phyloP scores from a whole-genome alignment of 1,140 invertebrate species.

The Procambarus virginalis region DNA sequence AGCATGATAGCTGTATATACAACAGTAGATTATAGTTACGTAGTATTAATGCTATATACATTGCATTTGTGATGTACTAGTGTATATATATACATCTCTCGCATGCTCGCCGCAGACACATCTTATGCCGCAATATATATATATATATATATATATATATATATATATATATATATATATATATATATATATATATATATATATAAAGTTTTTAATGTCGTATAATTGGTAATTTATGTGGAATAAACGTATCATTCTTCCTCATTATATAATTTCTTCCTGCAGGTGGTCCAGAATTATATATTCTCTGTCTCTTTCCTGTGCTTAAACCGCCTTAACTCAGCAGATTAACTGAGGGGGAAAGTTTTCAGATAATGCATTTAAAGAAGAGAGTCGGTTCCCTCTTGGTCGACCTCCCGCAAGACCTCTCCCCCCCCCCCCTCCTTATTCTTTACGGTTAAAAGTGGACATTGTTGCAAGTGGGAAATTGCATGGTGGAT shows the following conservation, averaged over 20 bases:
- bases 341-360: no score
- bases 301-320: conserved; percentile 16
- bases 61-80: background rate
- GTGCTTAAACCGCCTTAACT: no score
- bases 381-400: no score
- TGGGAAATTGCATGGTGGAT: no score
- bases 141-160: conserved; percentile 25
- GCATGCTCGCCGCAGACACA: background rate
- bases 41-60: background rate
- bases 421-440: no score
- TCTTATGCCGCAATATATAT: conserved; percentile 10
- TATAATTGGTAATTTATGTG: conserved; percentile 52
- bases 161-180: conserved; percentile 25
- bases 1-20: no score
- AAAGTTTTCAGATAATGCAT: no score
- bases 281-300: conserved; percentile 20
- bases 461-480: no score
- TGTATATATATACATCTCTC: background rate
- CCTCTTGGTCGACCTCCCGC: no score
- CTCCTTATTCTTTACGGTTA: no score
- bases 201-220: conserved; percentile 24
- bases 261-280: conserved; percentile 47
- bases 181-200: conserved; percentile 25
- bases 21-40: background rate
- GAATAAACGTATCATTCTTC: conserved; percentile 29